Base-by-base conservation (phyloP, 2,888 invertebrate genomes). In the Eristalis intricaria region DNA sequence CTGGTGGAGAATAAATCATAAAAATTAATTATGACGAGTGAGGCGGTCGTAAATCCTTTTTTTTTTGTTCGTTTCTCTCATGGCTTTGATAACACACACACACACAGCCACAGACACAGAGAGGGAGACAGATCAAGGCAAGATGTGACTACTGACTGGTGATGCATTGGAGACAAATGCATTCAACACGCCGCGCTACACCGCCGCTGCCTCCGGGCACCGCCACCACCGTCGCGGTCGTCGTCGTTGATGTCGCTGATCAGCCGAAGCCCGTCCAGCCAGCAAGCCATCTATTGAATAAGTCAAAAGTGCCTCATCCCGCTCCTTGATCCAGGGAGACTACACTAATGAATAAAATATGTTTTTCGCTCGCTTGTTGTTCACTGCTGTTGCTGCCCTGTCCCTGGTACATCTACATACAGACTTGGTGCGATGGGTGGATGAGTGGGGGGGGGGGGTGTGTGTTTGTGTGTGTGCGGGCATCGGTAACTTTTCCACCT, bases 341-440 rank as follows among this genome's bases (percentile, higher is more conserved):
- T 11, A 35, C 63, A 32, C 73, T 63, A 73, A 73, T 73, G 63
- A 73, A 73, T 63, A 73, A 73, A 63, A 63, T 73, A 73, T 73
- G 43, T 73, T 43, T 58, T 58, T 73, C 29, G 7, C 61, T 61
- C 10, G 4, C 26, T 26, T 26, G 26, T 3, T 26, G 26, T 26
- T 26, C 26, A 3, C 26, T 26, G 26, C 8, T 3, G 15, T n/a
- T 38, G 15, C 58, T 13, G 43, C 43, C 4, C 4, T 32, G 5
- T 35, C 35, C 35, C 35, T 11, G 35, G 11, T 35, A 11, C 35
- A 35, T 35, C 35, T 35, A 35, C 35, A 35, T 35, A 11, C 35
- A 32, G 32, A n/a, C n/a, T n/a, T n/a, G n/a, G n/a, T n/a, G n/a
- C n/a, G n/a, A n/a, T n/a, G n/a, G n/a, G n/a, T n/a, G n/a, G n/a